Conservation (phyloP, 1,140 invertebrate genomes). For the Temnothorax longispinosus region DNA sequence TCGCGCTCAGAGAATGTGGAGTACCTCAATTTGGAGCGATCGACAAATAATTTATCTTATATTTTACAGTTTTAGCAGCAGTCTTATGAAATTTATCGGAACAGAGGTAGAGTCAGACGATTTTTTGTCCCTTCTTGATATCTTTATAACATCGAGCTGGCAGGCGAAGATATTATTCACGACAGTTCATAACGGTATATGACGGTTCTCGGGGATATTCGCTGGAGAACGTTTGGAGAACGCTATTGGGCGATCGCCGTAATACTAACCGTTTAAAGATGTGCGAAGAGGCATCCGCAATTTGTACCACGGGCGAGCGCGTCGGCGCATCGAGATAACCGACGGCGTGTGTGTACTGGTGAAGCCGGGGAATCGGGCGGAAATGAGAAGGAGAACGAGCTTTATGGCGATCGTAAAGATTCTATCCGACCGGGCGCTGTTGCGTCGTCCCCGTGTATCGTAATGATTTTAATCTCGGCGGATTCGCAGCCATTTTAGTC, state of each 20-base stretch:
- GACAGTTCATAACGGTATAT: neutral
- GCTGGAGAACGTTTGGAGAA: neutral
- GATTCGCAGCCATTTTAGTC: slow-evolving; percentile 26
- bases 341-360: neutral
- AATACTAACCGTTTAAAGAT: slow-evolving; percentile 36
- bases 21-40: neutral
- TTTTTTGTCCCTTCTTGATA: neutral
- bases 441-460: slow-evolving; percentile 18
- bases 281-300: slow-evolving; percentile 21
- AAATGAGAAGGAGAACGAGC: slow-evolving; percentile 56
- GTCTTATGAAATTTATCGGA: neutral
- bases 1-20: neutral
- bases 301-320: slow-evolving; percentile 36
- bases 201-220: neutral
- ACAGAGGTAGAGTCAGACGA: neutral
- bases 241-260: neutral
- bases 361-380: slow-evolving; percentile 34
- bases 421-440: slow-evolving; percentile 46
- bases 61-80: too few species aligned
- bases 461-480: slow-evolving; percentile 70
- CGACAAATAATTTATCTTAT: neutral
- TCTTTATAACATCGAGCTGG: neutral
- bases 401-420: slow-evolving; percentile 71
- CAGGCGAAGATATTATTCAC: slow-evolving; percentile 3
- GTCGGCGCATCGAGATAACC: slow-evolving; percentile 53